These are phyloP conservation scores for Diprion similis DNA, from an alignment of 1,140 invertebrate genomes.

Conservation along the genomic window DNA sequence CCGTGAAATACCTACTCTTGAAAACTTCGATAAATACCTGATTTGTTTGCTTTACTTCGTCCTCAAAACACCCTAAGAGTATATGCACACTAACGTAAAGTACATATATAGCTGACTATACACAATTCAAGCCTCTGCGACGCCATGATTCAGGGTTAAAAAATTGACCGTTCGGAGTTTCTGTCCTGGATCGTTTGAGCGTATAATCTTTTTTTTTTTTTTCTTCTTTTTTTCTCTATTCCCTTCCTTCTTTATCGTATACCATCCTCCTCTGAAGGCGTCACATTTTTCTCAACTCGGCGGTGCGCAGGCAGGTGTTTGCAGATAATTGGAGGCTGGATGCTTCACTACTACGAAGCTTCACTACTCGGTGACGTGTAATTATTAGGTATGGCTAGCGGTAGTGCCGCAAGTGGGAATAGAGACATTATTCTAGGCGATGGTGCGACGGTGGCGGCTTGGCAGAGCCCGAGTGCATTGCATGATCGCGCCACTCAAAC, in stretches of 20 bases:
- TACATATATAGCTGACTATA: neutral
- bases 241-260: no score
- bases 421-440: constrained; percentile 38
- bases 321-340: constrained; percentile 34
- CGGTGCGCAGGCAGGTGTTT: constrained; percentile 30
- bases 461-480: neutral
- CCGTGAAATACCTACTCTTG: no score
- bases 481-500: no score
- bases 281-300: no score
- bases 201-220: constrained; percentile 10
- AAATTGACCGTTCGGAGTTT: neutral
- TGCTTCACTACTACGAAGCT: constrained; percentile 18
- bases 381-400: constrained; percentile 35
- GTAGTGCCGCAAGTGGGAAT: constrained; percentile 35
- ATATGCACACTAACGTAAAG: constrained; percentile 1
- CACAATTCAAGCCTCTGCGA: neutral
- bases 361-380: constrained; percentile 38
- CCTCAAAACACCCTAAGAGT: neutral
- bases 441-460: neutral
- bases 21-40: neutral
- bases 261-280: no score
- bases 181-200: constrained; percentile 8
- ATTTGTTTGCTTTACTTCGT: constrained; percentile 8
- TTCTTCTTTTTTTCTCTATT: constrained; percentile 15
- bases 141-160: neutral